phyloP scores from a whole-genome alignment of 64 coral and sea anemone genomes.

The Dendronephthya gigantea region DNA sequence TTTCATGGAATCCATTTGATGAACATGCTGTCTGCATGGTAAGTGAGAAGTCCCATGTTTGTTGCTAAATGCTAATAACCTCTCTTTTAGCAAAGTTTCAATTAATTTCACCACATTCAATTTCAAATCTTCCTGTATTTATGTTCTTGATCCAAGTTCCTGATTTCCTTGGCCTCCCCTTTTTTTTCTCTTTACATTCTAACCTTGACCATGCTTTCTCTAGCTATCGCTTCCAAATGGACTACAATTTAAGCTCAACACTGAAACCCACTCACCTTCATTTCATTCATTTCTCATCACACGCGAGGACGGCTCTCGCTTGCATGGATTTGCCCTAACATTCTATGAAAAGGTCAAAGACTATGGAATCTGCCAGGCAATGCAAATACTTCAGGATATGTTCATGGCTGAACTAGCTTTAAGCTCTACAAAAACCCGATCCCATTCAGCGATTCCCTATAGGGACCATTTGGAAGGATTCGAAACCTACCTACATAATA shows the following conservation, averaged over 20 bases:
- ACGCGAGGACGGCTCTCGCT: constrained; percentile 85
- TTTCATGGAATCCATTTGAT: constrained; percentile 99
- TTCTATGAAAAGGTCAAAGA: constrained; percentile 81
- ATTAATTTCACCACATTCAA: too few relatives aligned
- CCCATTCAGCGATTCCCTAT: constrained; percentile 46
- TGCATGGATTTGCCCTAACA: constrained; percentile 75
- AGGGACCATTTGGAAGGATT: not conserved
- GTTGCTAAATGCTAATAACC: not conserved
- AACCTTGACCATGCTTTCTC: not conserved
- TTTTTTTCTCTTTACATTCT: too few relatives aligned
- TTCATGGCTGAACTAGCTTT: constrained; percentile 67
- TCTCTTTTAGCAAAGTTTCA: too few relatives aligned
- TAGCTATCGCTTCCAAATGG: constrained; percentile 3
- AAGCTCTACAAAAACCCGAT: constrained; percentile 36
- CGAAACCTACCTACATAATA: not conserved
- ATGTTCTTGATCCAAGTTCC: too few relatives aligned
- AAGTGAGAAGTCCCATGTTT: not conserved
- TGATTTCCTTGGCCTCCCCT: too few relatives aligned
- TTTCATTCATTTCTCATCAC: constrained; percentile 98
- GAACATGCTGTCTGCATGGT: constrained; percentile 94
- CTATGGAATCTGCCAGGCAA: constrained; percentile 59
- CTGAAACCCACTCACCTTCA: constrained; percentile 49
- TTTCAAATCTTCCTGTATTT: too few relatives aligned
- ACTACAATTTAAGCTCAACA: not conserved
- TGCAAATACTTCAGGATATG: constrained; percentile 83